Evolutionary conservation across 2,113 vertebrate species (phyloP).

Genomic region (Pangasianodon hypophthalmus): DNA sequence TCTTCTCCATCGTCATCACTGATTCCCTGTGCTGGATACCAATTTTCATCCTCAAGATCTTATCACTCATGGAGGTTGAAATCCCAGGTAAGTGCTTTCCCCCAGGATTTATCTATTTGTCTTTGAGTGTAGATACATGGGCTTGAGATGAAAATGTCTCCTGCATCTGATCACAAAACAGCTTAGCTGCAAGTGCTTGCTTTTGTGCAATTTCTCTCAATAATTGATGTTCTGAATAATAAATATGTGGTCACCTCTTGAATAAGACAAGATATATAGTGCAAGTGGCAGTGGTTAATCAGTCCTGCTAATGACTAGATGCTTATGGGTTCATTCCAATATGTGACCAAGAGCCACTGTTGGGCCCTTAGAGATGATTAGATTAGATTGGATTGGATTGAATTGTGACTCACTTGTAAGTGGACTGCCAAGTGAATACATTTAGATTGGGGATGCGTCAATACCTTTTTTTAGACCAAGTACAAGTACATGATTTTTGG

Average conservation of each 20-base stretch:
- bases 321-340: background rate
- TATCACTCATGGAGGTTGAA: slow-evolving; percentile 92
- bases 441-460: background rate
- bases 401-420: background rate
- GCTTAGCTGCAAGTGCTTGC: background rate
- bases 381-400: background rate
- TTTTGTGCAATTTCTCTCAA: background rate
- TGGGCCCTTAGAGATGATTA: background rate
- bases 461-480: too few species aligned
- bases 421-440: background rate
- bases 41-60: slow-evolving; percentile 93
- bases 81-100: slow-evolving; percentile 82
- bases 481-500: background rate
- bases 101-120: background rate
- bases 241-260: background rate
- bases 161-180: background rate
- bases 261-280: background rate
- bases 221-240: background rate
- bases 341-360: background rate
- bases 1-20: slow-evolving; percentile 97
- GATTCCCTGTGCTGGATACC: slow-evolving; percentile 97
- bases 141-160: background rate
- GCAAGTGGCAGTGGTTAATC: background rate
- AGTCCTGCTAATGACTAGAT: background rate
- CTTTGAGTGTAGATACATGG: background rate